phyloP scores from a whole-genome alignment of 2,888 invertebrate genomes.

The Apoda limacodes region DNA sequence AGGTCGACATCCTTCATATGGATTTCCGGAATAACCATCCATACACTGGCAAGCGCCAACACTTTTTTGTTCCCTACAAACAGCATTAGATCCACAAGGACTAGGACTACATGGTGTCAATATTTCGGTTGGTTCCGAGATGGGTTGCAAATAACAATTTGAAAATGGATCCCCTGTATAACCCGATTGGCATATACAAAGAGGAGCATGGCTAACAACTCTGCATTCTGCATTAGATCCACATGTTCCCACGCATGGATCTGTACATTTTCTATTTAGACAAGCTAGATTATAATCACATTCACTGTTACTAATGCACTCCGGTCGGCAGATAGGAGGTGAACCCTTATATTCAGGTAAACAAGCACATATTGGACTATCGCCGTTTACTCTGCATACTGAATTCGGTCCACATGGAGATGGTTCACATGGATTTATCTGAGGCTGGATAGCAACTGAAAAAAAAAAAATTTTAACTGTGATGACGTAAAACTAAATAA shows the following conservation, averaged over 20 bases:
- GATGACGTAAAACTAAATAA: too few relatives aligned
- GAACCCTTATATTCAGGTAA: constrained; percentile 74
- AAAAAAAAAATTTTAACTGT: too few relatives aligned
- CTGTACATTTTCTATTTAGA: constrained; percentile 79
- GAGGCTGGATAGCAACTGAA: too few relatives aligned
- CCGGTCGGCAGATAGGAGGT: constrained; percentile 83
- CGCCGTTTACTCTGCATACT: constrained; percentile 75
- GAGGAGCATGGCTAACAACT: constrained; percentile 80
- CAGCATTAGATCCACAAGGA: constrained; percentile 73
- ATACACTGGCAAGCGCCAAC: constrained; percentile 77
- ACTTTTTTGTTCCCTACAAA: constrained; percentile 71
- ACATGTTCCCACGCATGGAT: constrained; percentile 80
- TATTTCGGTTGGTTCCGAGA: constrained; percentile 43
- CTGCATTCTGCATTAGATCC: constrained; percentile 81
- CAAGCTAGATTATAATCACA: constrained; percentile 79
- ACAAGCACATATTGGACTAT: constrained; percentile 81
- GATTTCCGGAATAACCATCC: constrained; percentile 77
- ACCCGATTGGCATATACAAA: constrained; percentile 76
- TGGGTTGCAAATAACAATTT: constrained; percentile 61
- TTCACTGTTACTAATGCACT: constrained; percentile 83
- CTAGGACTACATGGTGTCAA: constrained; percentile 74
- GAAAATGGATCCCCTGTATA: constrained; percentile 83
- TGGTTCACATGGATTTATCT: constrained; percentile 73
- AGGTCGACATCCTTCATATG: constrained; percentile 81
- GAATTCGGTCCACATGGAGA: constrained; percentile 85